Evolutionary conservation across 2,797 vertebrate species (phyloP).

Genomic region (Urocyon cinereoargenteus): DNA sequence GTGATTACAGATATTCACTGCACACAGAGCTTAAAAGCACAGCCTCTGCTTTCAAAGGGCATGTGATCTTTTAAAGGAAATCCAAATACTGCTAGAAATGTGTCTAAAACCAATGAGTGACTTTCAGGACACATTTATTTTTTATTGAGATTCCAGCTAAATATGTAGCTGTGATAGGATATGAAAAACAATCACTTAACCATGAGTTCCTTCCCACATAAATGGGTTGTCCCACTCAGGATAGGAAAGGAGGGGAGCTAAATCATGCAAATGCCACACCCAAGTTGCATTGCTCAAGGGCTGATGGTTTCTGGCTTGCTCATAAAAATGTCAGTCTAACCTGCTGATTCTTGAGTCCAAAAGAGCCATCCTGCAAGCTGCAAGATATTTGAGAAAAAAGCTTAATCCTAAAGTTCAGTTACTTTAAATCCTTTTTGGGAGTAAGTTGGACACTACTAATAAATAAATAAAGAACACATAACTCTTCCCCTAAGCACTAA

Average conservation of each 20-base stretch:
- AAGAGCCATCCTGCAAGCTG: not conserved
- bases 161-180: not conserved
- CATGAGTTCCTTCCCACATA: not conserved
- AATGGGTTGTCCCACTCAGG: not conserved
- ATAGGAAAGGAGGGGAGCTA: not conserved
- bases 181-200: not conserved
- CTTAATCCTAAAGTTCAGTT: not conserved
- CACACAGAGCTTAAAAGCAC: not conserved
- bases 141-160: constrained; percentile 13
- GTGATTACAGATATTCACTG: not conserved
- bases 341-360: not conserved
- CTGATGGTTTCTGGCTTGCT: not conserved
- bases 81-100: not conserved
- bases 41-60: not conserved
- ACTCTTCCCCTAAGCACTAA: not conserved
- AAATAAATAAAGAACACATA: not conserved
- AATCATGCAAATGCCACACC: not conserved
- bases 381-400: not conserved
- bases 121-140: constrained; percentile 1
- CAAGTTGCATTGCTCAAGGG: not conserved
- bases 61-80: not conserved
- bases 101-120: constrained; percentile 11
- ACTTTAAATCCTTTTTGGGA: not conserved
- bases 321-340: not conserved
- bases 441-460: not conserved